Evolutionary conservation across 2,888 invertebrate genomes (phyloP).

Genomic region (Meteorus colon): DNA sequence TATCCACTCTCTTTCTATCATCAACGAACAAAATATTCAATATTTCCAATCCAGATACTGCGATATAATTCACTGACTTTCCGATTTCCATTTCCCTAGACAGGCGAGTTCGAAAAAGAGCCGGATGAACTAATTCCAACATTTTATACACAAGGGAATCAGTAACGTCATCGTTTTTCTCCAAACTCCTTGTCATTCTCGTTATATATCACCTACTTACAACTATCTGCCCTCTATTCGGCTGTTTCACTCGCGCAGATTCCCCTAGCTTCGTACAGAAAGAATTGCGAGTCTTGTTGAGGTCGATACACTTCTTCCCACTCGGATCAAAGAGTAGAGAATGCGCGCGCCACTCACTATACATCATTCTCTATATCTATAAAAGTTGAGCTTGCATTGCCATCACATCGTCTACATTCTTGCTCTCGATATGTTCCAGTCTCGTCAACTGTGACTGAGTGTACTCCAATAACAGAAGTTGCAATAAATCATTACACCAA

Average conservation of each 20-base stretch:
- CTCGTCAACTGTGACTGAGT: neutral
- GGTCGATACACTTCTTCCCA: conserved; percentile 66
- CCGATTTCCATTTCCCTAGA: neutral
- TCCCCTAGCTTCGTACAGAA: conserved; percentile 52
- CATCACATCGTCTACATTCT: conserved; percentile 21
- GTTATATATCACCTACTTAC: conserved; percentile 39
- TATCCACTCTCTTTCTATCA: no score
- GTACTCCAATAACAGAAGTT: neutral
- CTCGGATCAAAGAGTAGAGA: conserved; percentile 36
- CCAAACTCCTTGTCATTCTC: conserved; percentile 43
- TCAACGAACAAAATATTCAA: no score
- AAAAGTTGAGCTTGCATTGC: conserved; percentile 24
- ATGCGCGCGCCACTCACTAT: conserved; percentile 45
- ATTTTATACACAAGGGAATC: conserved; percentile 35
- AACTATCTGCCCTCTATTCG: conserved; percentile 17
- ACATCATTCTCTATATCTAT: conserved; percentile 5
- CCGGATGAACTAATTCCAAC: conserved; percentile 12
- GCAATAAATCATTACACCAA: neutral
- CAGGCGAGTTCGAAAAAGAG: neutral
- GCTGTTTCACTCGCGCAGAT: conserved; percentile 34
- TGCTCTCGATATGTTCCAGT: conserved; percentile 13
- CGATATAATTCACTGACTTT: no score
- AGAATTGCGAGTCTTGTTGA: conserved; percentile 64
- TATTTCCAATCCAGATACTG: no score
- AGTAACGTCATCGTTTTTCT: conserved; percentile 49